These are phyloP conservation scores for Galerucella nymphaeae DNA, from an alignment of 2,888 invertebrate species.

Conservation along the genomic window DNA sequence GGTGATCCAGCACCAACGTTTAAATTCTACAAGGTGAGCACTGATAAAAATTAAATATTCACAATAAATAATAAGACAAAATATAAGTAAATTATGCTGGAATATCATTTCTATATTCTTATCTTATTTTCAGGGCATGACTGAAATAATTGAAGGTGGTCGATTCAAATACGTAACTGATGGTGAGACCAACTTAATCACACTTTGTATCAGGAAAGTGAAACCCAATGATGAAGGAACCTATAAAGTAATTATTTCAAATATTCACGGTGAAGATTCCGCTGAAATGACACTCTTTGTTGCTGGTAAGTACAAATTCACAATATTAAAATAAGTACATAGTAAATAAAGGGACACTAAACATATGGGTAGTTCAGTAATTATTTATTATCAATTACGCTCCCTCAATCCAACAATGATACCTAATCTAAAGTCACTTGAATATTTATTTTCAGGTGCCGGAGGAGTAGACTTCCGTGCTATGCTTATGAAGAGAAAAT, in stretches of 20 bases:
- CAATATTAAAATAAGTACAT: background rate
- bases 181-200: conserved; percentile 91
- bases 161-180: conserved; percentile 96
- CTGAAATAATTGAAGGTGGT: conserved; percentile 94
- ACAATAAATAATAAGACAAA: too few relatives aligned
- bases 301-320: conserved; percentile 75
- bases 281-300: conserved; percentile 97
- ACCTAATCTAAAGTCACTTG: background rate
- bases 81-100: too few relatives aligned
- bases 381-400: too few relatives aligned
- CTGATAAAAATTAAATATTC: conserved; percentile 2
- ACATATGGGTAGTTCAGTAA: too few relatives aligned
- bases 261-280: conserved; percentile 94
- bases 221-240: conserved; percentile 97
- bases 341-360: too few relatives aligned
- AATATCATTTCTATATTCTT: too few relatives aligned
- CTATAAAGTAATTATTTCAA: conserved; percentile 92
- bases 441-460: conserved; percentile 73
- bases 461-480: conserved; percentile 99
- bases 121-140: conserved; percentile 72
- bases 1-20: conserved; percentile 95
- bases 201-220: conserved; percentile 94
- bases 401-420: too few relatives aligned
- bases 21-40: conserved; percentile 86
- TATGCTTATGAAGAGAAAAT: conserved; percentile 96